Percentiles rank a stretch among this genome's conserved stretches.
phyloP scores from a whole-genome alignment of 2,113 vertebrate species.

The Sakesphorus luctuosus region DNA sequence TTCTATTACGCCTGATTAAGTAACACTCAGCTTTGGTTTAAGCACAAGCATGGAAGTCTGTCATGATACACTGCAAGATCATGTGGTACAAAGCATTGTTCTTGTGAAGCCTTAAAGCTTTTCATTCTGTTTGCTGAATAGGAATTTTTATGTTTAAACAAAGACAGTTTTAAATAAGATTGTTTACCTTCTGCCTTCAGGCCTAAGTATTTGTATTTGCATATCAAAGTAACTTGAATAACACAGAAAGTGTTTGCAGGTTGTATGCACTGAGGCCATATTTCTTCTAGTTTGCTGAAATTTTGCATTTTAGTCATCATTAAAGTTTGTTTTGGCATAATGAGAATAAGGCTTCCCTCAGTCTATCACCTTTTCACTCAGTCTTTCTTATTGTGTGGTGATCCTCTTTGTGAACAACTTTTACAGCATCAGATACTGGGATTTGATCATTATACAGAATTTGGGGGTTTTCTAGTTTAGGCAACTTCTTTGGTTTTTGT shows the following conservation, averaged over 20 bases:
- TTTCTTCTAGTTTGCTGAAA: background rate
- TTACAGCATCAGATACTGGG: background rate
- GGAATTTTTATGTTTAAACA: background rate
- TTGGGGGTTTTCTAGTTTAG: background rate
- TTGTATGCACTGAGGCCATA: background rate
- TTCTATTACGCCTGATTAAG: background rate
- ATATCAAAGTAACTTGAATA: background rate
- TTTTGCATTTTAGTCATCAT: background rate
- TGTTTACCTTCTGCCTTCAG: slow-evolving; percentile 6
- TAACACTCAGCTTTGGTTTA: background rate
- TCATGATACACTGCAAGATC: background rate
- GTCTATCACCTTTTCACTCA: background rate
- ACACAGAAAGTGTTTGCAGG: background rate
- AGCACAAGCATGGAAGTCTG: background rate
- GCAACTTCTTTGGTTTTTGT: background rate
- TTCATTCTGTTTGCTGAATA: background rate
- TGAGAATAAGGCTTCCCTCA: background rate
- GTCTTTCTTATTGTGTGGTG: background rate
- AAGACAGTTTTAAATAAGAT: background rate
- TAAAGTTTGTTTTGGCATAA: background rate
- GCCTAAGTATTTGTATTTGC: background rate
- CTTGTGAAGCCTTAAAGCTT: background rate
- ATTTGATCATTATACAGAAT: background rate
- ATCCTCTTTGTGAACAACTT: background rate
- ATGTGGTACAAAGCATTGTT: background rate